Conservation (phyloP, 1,140 invertebrate species). For the Drosophila kanapiae region DNA sequence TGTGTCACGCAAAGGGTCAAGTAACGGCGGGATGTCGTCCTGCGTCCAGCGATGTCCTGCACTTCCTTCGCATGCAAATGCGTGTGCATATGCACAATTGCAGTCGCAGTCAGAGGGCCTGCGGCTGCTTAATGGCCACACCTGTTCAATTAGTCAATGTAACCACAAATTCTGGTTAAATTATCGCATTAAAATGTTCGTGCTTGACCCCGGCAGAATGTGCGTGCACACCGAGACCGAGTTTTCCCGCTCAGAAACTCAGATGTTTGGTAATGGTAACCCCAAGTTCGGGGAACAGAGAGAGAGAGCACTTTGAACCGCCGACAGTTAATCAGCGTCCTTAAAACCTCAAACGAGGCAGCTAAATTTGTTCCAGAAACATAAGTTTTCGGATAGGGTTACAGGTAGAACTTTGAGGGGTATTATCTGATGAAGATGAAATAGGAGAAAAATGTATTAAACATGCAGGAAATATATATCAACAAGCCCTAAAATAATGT, state of each 20-base stretch:
- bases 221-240: slow-evolving; percentile 57
- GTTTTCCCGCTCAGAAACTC: slow-evolving; percentile 13
- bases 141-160: slow-evolving; percentile 85
- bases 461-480: no score
- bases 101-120: slow-evolving; percentile 54
- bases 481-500: no score
- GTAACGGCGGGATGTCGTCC: slow-evolving; percentile 28
- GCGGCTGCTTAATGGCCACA: slow-evolving; percentile 84
- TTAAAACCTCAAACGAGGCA: slow-evolving; percentile 41
- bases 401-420: not conserved
- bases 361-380: not conserved
- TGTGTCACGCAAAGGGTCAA: slow-evolving; percentile 71
- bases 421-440: not conserved
- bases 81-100: slow-evolving; percentile 61
- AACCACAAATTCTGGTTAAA: slow-evolving; percentile 85
- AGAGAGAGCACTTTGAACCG: slow-evolving; percentile 64
- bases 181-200: slow-evolving; percentile 85
- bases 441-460: no score
- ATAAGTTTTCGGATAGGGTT: not conserved
- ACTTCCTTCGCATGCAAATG: slow-evolving; percentile 57
- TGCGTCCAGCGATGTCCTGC: slow-evolving; percentile 26
- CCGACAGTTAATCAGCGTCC: slow-evolving; percentile 77
- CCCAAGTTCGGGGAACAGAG: slow-evolving; percentile 1
- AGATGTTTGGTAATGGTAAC: slow-evolving; percentile 1
- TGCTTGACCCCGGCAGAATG: slow-evolving; percentile 77